Base-by-base conservation (phyloP, 2,797 vertebrate genomes). In the Hirundo rustica region DNA sequence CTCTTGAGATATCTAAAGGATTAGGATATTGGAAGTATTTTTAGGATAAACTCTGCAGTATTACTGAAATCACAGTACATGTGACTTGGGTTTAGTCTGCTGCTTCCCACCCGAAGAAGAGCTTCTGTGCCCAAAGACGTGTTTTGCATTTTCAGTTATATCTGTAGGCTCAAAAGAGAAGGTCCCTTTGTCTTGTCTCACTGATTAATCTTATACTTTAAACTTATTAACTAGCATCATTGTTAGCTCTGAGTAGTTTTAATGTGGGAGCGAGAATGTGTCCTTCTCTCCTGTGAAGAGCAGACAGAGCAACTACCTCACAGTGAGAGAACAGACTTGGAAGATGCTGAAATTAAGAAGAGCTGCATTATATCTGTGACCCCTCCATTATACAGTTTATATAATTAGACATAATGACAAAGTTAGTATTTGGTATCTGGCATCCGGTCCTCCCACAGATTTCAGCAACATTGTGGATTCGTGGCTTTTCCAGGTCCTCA, bases 321-420 rank as follows among this genome's bases (percentile, higher is more conserved):
- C 25, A 36, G 27, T 12, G 30, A 64, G 51, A 76, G 16, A 95
- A 84, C 16, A 81, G 80, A 62, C 48, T 62, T 50, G 17, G 44
- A 72, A 76, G 40, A 73, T n/a, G 27, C 11, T 14, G 45, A 76
- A 92, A 77, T 64, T 77, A 65, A 15, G 71, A 90, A 72, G 38
- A 86, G 60, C 38, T 71, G 25, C 27, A 42, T 91, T 85, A 32
- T 71, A 62, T 58, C 65, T 30, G 29, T 87, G 75, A 68, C 48
- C 34, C 20, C 4, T 55, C 26, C 23, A n/a, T 71, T 67, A 85
- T 26, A 76, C 30, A 74, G 57, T 89, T 92, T 92, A 62, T 87
- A 32, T 74, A 93, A 91, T 57, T 44, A 64, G 73, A 77, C 62
- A 68, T 53, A 86, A 88, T 79, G 81, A 87, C 77, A 92, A 93